A percentile compares a stretch with the other conserved stretches of the same genome.
Evolutionary conservation across 2,888 invertebrate species (phyloP).

Genomic region (Morinoia aosen): DNA sequence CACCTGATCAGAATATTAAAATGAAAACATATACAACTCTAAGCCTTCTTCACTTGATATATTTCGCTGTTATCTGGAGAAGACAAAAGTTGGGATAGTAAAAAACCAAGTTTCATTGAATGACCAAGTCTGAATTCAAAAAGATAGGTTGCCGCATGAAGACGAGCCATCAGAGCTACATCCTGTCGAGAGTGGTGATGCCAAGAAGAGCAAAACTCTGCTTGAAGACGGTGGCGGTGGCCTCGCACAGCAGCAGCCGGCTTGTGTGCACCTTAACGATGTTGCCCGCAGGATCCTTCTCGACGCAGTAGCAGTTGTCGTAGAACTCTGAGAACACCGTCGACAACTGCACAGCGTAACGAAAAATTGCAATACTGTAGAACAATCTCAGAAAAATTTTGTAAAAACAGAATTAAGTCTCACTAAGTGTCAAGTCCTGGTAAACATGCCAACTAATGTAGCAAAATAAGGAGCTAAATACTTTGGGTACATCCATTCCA

Average conservation of each 20-base stretch:
- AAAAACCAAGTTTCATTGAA: not conserved
- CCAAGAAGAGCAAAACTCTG: slow-evolving; percentile 92
- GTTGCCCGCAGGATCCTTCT: slow-evolving; percentile 84
- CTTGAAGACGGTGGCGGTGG: slow-evolving; percentile 88
- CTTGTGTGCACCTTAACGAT: slow-evolving; percentile 84
- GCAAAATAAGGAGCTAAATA: not conserved
- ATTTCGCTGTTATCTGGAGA: not conserved
- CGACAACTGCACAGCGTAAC: slow-evolving; percentile 77
- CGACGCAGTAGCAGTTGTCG: slow-evolving; percentile 96
- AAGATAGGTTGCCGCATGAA: not conserved
- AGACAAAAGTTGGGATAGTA: not conserved
- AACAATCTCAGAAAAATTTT: not conserved
- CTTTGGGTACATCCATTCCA: no score
- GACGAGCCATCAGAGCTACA: slow-evolving; percentile 75
- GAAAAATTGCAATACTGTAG: not conserved
- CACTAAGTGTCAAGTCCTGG: not conserved
- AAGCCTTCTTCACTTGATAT: not conserved
- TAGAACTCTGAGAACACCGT: slow-evolving; percentile 96
- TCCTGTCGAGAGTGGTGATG: slow-evolving; percentile 89
- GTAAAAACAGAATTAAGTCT: not conserved
- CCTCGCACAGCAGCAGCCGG: slow-evolving; percentile 91
- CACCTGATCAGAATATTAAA: not conserved
- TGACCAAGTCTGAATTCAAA: not conserved
- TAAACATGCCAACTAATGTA: not conserved
- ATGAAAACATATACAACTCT: not conserved